These are phyloP conservation scores for Acronicta aceris DNA, from an alignment of 2,888 invertebrate genomes.

Conservation along the genomic window DNA sequence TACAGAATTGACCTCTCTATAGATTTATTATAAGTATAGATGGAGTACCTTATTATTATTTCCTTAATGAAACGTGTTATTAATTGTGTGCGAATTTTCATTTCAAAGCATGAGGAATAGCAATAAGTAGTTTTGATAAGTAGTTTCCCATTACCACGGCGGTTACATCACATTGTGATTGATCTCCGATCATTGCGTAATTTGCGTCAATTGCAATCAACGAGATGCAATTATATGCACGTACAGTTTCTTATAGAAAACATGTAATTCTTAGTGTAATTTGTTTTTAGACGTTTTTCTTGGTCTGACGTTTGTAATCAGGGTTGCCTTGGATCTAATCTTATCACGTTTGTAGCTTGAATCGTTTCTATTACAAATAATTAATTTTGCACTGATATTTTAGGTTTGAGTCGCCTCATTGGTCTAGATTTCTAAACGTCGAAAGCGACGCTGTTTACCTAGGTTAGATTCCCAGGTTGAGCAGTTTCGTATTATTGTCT, in stretches of 20 bases:
- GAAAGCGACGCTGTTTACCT: too few species aligned
- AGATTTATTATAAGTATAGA: too few species aligned
- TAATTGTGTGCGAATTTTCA: background rate
- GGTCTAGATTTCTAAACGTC: too few species aligned
- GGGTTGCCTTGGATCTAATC: background rate
- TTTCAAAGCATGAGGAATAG: background rate
- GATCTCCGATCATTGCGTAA: constrained; percentile 13
- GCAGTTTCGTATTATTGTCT: background rate
- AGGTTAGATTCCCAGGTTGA: too few species aligned
- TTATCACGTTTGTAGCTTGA: background rate
- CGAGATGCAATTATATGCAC: constrained; percentile 23
- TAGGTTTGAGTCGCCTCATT: too few species aligned
- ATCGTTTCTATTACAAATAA: background rate
- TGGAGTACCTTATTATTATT: too few species aligned
- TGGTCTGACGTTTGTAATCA: background rate
- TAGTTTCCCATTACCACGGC: background rate
- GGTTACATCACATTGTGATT: constrained; percentile 11
- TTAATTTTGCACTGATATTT: too few species aligned
- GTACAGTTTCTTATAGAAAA: constrained; percentile 9
- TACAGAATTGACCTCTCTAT: too few species aligned
- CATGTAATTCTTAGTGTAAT: background rate
- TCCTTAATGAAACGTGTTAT: background rate
- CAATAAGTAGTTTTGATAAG: constrained; percentile 3
- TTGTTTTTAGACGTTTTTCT: constrained; percentile 1
- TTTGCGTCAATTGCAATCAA: constrained; percentile 18